These are phyloP conservation scores for Mallotus villosus DNA, from an alignment of 2,797 vertebrate genomes.

Conservation along the genomic window DNA sequence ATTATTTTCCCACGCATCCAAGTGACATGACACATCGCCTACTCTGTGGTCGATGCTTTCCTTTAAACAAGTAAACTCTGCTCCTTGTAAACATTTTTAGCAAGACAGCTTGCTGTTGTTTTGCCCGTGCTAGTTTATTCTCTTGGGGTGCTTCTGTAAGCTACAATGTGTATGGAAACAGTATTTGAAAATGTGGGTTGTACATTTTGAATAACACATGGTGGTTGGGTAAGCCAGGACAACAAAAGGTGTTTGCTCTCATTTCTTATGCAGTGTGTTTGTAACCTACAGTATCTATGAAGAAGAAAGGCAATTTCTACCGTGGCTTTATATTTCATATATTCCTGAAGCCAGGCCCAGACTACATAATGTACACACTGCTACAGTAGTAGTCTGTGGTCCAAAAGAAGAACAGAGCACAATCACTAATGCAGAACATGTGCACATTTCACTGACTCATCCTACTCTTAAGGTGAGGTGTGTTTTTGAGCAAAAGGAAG, in stretches of 20 bases:
- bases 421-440: background rate
- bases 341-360: background rate
- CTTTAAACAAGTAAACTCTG: background rate
- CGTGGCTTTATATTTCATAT: background rate
- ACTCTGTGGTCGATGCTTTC: background rate
- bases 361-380: background rate
- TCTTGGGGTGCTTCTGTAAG: background rate
- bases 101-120: too few relatives aligned
- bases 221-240: background rate
- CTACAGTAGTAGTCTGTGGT: too few relatives aligned
- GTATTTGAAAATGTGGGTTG: too few relatives aligned
- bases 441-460: background rate
- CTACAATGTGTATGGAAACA: too few relatives aligned
- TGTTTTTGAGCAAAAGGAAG: background rate
- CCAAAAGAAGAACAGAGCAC: background rate
- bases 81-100: background rate
- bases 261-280: background rate
- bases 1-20: constrained; percentile 4
- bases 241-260: background rate
- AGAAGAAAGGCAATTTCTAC: background rate
- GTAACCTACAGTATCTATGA: background rate
- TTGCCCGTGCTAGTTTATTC: background rate
- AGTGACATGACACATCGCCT: constrained; percentile 5
- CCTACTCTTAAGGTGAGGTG: background rate
- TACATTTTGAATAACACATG: too few relatives aligned